Percentiles rank a stretch among this genome's conserved stretches.
These are phyloP conservation scores for Takifugu rubripes DNA, from an alignment of 2,797 vertebrate species.

Conservation along the genomic window DNA sequence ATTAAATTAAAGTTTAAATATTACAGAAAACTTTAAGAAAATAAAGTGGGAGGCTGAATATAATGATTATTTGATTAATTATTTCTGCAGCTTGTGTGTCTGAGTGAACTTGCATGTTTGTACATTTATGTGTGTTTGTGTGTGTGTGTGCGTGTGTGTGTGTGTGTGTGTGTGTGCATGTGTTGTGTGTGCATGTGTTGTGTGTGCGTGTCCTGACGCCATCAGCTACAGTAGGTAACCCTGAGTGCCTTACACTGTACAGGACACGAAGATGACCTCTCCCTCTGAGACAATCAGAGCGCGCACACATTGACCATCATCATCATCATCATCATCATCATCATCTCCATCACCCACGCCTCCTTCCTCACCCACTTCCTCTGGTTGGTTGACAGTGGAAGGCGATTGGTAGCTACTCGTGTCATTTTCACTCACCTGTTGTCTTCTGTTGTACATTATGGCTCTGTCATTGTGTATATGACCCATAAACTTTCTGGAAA, in stretches of 20 bases:
- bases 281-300: slow-evolving; percentile 27
- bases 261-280: slow-evolving; percentile 39
- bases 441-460: slow-evolving; percentile 45
- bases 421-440: slow-evolving; percentile 32
- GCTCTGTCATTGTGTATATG: slow-evolving; percentile 67
- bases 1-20: background rate
- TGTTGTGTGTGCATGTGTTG: slow-evolving; percentile 5
- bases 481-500: slow-evolving; percentile 74
- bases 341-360: background rate
- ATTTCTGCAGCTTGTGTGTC: background rate
- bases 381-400: slow-evolving; percentile 6
- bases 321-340: background rate
- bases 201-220: slow-evolving; percentile 39
- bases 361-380: slow-evolving; percentile 1
- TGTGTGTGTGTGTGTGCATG: slow-evolving; percentile 7
- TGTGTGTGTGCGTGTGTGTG: slow-evolving; percentile 3
- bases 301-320: slow-evolving; percentile 11
- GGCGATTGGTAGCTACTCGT: slow-evolving; percentile 5
- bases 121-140: slow-evolving; percentile 4
- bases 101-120: slow-evolving; percentile 12
- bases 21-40: background rate
- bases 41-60: background rate
- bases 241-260: slow-evolving; percentile 74
- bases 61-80: too few relatives aligned
- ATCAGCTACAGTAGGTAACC: slow-evolving; percentile 64